Evolutionary conservation across 2,797 vertebrate genomes (phyloP), one percentile per base, ranked within the genome.

Genomic region (Paguma larvata): DNA sequence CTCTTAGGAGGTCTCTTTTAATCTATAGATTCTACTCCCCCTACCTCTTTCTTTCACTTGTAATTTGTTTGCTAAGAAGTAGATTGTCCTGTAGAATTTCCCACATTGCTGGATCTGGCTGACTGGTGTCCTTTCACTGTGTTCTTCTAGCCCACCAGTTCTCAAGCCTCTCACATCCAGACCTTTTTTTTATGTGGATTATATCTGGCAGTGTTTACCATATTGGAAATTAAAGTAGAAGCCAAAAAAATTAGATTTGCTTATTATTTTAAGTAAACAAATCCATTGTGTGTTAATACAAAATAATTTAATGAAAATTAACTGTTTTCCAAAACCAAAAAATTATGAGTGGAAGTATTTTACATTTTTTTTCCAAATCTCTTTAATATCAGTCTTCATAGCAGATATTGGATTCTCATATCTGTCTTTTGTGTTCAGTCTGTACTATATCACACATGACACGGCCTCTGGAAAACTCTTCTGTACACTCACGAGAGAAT

Each of bases 221-320:
- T 4, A 30, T 86, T 72, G 63, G 83, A 53, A 86, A 80, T 86
- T 73, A 73, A 85, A 77, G 83, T 16, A 73, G 30, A 80, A 94
- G 27, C 46, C 75, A 62, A 46, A 78, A 70, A 78, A 68, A 46
- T 68, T 78, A 78, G 78, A 68, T 79, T 79, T 65, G 51, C 51
- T 53, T 53, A 18, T 65, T 89, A 67, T 78, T 68, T 78, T 79
- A 78, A 75, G 25, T 85, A 85, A 70, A 68, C n/a, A 16, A 67
- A 19, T 63, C 48, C 15, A 8, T n/a, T 67, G 5, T 15, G 38
- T 65, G 5, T 77, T 77, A 78, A 86, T 78, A 27, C 46, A 56
- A 92, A 63, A 79, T 84, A 84, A 65, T 63, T 92, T 65, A 75
- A 85, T 85, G 59, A 53, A 85, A 92, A 56, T 32, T 68, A 53